Evolutionary conservation across 1,140 invertebrate genomes (phyloP).

Genomic region (Stegodyphus dumicola): DNA sequence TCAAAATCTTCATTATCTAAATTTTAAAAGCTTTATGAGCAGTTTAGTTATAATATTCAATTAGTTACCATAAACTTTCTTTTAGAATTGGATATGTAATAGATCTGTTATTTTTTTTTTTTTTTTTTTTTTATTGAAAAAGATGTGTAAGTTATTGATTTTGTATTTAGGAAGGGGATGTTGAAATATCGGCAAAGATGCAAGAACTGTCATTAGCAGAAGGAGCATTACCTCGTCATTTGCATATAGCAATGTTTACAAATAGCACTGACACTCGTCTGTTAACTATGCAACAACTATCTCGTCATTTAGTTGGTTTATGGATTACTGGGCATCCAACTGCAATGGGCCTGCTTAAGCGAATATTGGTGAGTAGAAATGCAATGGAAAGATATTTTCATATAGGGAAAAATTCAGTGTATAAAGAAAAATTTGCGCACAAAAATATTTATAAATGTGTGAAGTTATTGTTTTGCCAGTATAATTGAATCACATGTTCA

Average conservation of each 20-base stretch:
- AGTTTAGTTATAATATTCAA: no score
- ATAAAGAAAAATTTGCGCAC: no score
- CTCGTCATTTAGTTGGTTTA: slow-evolving; percentile 94
- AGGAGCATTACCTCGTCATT: slow-evolving; percentile 94
- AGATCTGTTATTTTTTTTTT: no score
- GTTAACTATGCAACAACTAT: slow-evolving; percentile 86
- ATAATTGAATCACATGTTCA: no score
- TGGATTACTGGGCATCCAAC: slow-evolving; percentile 96
- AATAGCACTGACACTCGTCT: slow-evolving; percentile 79
- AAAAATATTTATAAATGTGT: no score
- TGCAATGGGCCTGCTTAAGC: slow-evolving; percentile 86
- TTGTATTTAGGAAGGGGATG: slow-evolving; percentile 80
- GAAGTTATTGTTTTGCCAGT: no score
- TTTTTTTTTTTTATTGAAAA: no score
- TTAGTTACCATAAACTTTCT: background rate
- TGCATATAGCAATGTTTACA: slow-evolving; percentile 91
- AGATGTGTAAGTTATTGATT: no score
- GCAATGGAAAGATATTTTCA: background rate
- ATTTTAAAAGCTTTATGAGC: background rate
- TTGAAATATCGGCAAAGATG: slow-evolving; percentile 91
- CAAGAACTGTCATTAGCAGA: slow-evolving; percentile 95
- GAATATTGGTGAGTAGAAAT: slow-evolving; percentile 82
- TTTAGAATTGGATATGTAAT: no score
- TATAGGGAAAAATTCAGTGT: no score
- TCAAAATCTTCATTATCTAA: background rate